Evolutionary conservation across 2,888 invertebrate species (phyloP), one percentile per base, ranked within the genome.

Genomic region (Torymus texanus): DNA sequence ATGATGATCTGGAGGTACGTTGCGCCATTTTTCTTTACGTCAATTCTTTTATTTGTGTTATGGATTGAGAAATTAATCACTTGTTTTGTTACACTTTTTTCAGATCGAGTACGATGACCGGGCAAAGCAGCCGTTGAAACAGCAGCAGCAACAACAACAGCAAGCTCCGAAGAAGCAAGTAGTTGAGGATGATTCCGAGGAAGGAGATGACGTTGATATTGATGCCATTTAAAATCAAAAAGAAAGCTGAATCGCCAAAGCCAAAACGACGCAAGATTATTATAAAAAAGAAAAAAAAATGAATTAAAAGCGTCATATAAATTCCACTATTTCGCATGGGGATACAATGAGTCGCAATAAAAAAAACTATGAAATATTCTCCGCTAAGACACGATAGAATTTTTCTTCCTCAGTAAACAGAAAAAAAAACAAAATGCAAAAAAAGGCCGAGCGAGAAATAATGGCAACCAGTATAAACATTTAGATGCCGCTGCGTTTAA

Each of bases 91-190:
- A 41, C 10, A 8, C 41, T 41, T 41, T 66, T 86, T 87, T 1
- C 90, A 95, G 93, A 97, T 97, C 90, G 96, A 97, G 90, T 97
- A 97, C 90, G 94, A 96, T 90, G 97, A 97, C 91, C 95, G 97
- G 89, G 96, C 95, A 71, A 94, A 94, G 87, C 93, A 94, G 83
- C 94, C 95, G 71, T 91, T 96, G 85, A 95, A 95, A 90, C 90
- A 87, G 79, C 91, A 83, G 90, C 90, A 87, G 79, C 91, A 83
- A 85, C 90, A 87, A 88, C 92, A 86, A 87, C 92, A 85, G 88
- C 91, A 86, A 83, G 88, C 87, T 84, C 91, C 89, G 65, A 92
- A 92, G 85, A 91, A 91, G 83, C 86, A 87, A 83, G 91, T 89
- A 78, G 91, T 91, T 67, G 84, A 85, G 63, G 93, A 93, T 71